Evolutionary conservation across 1,140 invertebrate species (phyloP).

Genomic region (Pantala flavescens): DNA sequence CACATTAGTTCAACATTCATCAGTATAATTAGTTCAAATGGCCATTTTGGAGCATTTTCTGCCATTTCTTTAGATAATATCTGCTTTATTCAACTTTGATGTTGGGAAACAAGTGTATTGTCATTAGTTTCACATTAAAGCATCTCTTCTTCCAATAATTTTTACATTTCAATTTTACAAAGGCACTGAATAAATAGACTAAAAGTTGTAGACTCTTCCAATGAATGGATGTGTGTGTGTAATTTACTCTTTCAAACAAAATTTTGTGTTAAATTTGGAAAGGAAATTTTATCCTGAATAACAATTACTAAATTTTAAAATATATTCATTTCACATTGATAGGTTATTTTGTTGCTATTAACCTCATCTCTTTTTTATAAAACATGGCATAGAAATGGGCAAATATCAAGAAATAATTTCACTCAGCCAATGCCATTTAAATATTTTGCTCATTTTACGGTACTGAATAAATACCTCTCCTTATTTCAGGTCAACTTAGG

Average conservation of each 20-base stretch:
- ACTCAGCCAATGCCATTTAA: not conserved
- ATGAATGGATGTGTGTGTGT: not conserved
- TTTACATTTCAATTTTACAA: not conserved
- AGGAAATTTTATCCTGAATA: too few relatives aligned
- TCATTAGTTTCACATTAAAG: slow-evolving; percentile 4
- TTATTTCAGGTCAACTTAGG: too few relatives aligned
- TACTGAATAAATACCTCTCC: too few relatives aligned
- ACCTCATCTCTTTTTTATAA: not conserved
- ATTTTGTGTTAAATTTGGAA: too few relatives aligned
- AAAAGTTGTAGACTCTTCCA: slow-evolving; percentile 6
- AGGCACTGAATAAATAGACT: not conserved
- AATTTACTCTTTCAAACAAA: not conserved
- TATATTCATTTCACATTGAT: not conserved
- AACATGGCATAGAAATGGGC: not conserved
- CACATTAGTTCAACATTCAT: not conserved
- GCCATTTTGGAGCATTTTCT: not conserved
- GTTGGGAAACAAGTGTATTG: slow-evolving; percentile 2
- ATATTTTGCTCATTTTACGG: too few relatives aligned
- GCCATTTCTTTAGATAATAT: not conserved
- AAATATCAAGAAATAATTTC: not conserved
- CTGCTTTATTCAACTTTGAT: not conserved
- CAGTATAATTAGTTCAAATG: not conserved
- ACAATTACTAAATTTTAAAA: not conserved
- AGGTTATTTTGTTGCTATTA: not conserved
- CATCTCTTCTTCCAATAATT: not conserved